phyloP scores from a whole-genome alignment of 1,140 invertebrate species.

The Papilio polyxenes region DNA sequence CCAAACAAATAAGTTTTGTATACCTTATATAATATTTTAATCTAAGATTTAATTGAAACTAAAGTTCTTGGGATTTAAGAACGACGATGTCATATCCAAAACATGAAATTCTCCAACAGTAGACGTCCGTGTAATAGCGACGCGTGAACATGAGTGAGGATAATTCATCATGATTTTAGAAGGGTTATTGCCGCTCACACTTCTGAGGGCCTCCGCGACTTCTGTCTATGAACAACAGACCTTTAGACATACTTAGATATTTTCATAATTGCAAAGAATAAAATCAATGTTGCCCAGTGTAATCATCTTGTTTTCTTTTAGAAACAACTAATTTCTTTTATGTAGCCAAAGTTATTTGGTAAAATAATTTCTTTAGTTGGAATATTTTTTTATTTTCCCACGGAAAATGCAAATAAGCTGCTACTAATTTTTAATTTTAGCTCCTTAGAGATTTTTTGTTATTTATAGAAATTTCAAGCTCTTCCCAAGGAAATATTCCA shows the following conservation, averaged over 20 bases:
- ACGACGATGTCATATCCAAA: constrained; percentile 50
- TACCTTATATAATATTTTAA: too few relatives aligned
- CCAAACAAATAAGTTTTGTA: not conserved
- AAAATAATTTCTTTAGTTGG: too few relatives aligned
- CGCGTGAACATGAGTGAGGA: constrained; percentile 70
- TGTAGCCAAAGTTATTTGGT: too few relatives aligned
- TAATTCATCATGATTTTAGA: constrained; percentile 78
- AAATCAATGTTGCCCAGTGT: not conserved
- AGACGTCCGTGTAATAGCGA: constrained; percentile 48
- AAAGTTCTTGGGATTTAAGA: not conserved
- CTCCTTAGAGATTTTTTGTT: too few relatives aligned
- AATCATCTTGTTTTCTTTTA: too few relatives aligned
- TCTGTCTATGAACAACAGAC: constrained; percentile 13
- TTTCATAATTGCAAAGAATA: constrained; percentile 27
- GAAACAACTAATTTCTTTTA: too few relatives aligned
- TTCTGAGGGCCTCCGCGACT: constrained; percentile 59
- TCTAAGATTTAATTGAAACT: too few relatives aligned
- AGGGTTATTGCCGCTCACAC: constrained; percentile 65
- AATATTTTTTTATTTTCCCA: too few relatives aligned
- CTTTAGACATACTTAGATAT: not conserved
- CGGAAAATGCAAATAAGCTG: too few relatives aligned
- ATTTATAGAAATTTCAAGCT: too few relatives aligned
- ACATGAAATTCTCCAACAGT: constrained; percentile 42
- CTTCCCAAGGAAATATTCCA: too few relatives aligned
- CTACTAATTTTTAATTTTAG: too few relatives aligned